Conservation (phyloP, 2,797 vertebrate genomes). For the Spondyliosoma cantharus region DNA sequence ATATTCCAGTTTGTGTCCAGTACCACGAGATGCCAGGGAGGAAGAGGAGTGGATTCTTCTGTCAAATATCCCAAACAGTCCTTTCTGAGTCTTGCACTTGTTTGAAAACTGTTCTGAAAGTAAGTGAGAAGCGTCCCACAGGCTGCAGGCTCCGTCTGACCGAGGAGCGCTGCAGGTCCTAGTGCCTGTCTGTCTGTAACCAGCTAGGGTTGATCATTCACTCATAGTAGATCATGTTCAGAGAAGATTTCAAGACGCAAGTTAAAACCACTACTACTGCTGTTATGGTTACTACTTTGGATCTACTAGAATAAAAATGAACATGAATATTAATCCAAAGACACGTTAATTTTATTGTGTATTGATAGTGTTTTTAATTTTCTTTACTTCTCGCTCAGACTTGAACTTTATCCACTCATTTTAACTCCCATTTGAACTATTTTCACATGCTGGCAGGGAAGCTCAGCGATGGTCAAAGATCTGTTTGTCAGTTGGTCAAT, state of each 20-base stretch:
- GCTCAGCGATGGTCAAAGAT: too few relatives aligned
- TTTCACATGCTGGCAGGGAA: not conserved
- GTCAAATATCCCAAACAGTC: conserved; percentile 72
- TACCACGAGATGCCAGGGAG: conserved; percentile 63
- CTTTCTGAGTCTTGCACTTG: conserved; percentile 78
- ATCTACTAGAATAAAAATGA: not conserved
- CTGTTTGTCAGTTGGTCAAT: too few relatives aligned
- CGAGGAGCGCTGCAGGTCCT: conserved; percentile 78
- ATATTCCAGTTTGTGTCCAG: conserved; percentile 77
- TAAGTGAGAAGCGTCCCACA: conserved; percentile 73
- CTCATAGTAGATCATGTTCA: not conserved
- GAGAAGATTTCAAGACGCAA: not conserved
- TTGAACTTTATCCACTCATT: not conserved
- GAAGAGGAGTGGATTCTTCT: conserved; percentile 51
- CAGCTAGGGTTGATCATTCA: not conserved
- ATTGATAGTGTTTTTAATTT: not conserved
- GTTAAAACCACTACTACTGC: not conserved
- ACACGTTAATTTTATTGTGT: not conserved
- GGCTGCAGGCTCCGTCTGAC: conserved; percentile 56
- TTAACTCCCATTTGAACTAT: not conserved
- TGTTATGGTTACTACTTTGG: not conserved
- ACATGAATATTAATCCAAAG: not conserved
- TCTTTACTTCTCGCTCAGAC: not conserved
- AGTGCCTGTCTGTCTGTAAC: conserved; percentile 70
- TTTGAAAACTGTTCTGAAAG: conserved; percentile 85